Base-by-base conservation (phyloP, 2,797 vertebrate species). In the Premnoplex brunnescens region DNA sequence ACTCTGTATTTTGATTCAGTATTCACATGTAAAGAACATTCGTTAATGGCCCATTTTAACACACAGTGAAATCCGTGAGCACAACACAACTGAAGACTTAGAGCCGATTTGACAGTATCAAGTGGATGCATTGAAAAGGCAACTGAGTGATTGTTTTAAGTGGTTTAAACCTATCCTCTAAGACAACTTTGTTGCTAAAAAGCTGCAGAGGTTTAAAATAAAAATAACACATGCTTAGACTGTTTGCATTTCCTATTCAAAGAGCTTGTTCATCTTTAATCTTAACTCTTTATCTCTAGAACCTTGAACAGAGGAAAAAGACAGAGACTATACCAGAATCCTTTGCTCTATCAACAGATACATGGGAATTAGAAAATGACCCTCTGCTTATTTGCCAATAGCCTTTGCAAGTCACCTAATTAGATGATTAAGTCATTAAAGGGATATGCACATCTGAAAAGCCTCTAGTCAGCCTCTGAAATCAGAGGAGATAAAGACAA, bases 381-480 rank as follows among this genome's bases (percentile, higher is more conserved):
- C 98, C 97, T 97, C 97, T 97, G 97, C 96, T 99, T 98, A 97
- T 97, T 97, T 97, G 95, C 97, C 97, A 94, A 98, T 98, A 97
- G 98, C 97, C 98, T 98, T 98, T 98, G 98, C 98, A 98, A 98
- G 97, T 98, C 97, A 97, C 97, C 98, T 99, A 99, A 99, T 99
- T 98, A 99, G 98, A 98, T 97, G 98, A 99, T 99, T 99, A 99
- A 99, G 98, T 99, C 98, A 98, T 99, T 99, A 99, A 98, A 97
- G 96, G 94, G 84, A 96, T 97, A 97, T 94, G 96, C 73, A 73
- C 97, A 97, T 98, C 98, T 99, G 98, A 98, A 99, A 99, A 98
- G 98, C 97, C 97, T 96, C 97, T 96, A 95, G 97, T 97, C 98
- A 98, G 97, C 96, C 97, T 95, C 97, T 97, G 98, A 98, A 98